phyloP scores from a whole-genome alignment of 2,888 invertebrate species.

The Gymnosoma rotundatum region DNA sequence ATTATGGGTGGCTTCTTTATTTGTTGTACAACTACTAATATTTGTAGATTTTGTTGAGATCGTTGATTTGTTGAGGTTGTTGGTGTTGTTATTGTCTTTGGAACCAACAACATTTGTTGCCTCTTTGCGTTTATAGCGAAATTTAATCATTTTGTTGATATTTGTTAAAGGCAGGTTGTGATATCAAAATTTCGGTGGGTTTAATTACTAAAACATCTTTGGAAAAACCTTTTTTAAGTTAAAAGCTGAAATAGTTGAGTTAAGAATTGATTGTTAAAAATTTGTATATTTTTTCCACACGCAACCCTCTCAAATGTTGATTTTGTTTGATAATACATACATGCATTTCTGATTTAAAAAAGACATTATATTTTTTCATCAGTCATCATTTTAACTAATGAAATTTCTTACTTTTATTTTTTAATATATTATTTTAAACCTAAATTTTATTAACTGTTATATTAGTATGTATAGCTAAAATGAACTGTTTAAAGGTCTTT shows the following conservation, averaged over 20 bases:
- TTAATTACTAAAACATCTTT: conserved; percentile 30
- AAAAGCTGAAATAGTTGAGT: not conserved
- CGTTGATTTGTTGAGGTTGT: conserved; percentile 32
- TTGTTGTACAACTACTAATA: conserved; percentile 42
- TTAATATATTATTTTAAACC: too few relatives aligned
- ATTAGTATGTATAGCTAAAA: too few relatives aligned
- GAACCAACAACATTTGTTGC: conserved; percentile 77
- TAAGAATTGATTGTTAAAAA: not conserved
- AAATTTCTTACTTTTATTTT: too few relatives aligned
- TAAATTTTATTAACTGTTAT: too few relatives aligned
- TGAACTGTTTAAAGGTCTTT: too few relatives aligned
- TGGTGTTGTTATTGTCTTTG: conserved; percentile 29
- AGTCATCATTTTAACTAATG: too few relatives aligned
- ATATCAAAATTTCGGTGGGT: not conserved
- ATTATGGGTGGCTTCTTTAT: conserved; percentile 51
- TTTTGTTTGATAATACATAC: conserved; percentile 5
- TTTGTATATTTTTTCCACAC: not conserved
- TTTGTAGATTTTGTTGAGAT: conserved; percentile 52
- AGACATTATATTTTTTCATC: too few relatives aligned
- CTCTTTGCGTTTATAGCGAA: conserved; percentile 87
- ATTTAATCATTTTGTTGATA: conserved; percentile 84
- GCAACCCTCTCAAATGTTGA: conserved; percentile 27
- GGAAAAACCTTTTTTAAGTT: not conserved
- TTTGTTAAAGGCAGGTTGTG: conserved; percentile 61
- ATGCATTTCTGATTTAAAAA: too few relatives aligned